These are phyloP conservation scores for Mnemiopsis leidyi DNA, from an alignment of 37 sponge, comb jelly and placozoan genomes.

Conservation along the genomic window DNA sequence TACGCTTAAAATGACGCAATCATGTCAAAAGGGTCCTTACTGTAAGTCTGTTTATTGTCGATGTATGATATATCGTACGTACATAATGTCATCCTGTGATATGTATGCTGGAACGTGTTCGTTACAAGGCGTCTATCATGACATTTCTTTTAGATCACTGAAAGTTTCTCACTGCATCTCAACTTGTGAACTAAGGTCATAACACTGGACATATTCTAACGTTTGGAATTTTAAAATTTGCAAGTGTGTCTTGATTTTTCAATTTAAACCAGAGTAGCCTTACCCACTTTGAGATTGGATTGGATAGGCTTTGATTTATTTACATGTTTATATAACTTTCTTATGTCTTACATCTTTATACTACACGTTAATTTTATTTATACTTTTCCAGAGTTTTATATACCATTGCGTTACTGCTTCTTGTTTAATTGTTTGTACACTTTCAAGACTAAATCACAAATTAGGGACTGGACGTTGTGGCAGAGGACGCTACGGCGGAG, in stretches of 20 bases:
- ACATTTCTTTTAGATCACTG: neutral
- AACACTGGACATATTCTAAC: neutral
- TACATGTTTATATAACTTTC: neutral
- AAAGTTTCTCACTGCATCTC: neutral
- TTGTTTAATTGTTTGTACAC: neutral
- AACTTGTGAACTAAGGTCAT: neutral
- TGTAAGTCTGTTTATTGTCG: no score
- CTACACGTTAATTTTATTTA: neutral
- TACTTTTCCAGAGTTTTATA: neutral
- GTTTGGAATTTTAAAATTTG: neutral
- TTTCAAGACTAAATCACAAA: no score
- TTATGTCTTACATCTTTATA: neutral
- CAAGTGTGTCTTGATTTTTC: neutral
- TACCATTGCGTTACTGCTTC: neutral
- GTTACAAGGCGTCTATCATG: neutral
- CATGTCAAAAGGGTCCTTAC: no score
- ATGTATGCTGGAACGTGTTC: neutral
- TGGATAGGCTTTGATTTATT: neutral
- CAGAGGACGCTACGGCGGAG: no score
- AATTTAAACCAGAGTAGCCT: neutral
- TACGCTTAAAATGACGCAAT: no score
- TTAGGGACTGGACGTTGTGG: no score
- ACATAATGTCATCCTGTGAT: neutral
- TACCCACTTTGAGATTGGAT: neutral
- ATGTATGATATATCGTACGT: no score